Base-by-base conservation (phyloP, 2,888 invertebrate species). In the Drosophila pseudotakahashii region DNA sequence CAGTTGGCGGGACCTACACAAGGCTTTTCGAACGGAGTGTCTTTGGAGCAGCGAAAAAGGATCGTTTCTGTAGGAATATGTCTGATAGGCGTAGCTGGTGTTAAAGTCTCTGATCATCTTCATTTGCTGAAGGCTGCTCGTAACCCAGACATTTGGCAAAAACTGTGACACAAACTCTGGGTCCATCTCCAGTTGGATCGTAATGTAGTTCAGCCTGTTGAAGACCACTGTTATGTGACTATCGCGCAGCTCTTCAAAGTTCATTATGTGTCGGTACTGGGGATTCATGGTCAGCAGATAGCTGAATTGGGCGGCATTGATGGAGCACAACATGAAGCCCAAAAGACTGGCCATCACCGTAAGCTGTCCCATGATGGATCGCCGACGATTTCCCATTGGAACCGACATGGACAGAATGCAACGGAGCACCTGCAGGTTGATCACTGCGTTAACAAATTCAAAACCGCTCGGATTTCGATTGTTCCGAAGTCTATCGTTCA, bases 211-310 rank as follows among this genome's bases (percentile, higher is more conserved):
- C 0, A 7, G 4, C 2, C 0, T 0, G 47, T 48, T 66, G 1
- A 81, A 50, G 1, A 55, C 0, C 0, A 85, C 75, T 0, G 75
- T 61, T 9, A 81, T 4, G 2, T 53, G 10, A 6, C 78, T 79
- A 1, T 52, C 51, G 7, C 23, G 26, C 9, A 85, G 57, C 26
- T 81, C 39, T 1, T 66, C 32, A 3, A 50, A 79, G 36, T 10
- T 77, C 2, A 42, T 11, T 0, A 85, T 75, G 7, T 50, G 41
- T 2, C 23, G 14, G 7, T 34, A 14, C 2, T 62, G 61, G 0
- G 77, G 79, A 6, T 10, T 44, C 11, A 54, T 71, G 44, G 73
- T 81, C 11, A 82, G 2, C 6, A 79, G 9, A 2, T 71, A 63
- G 41, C 64, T 79, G 2, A 59, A 2, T 1, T 26, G n/a, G 7